phyloP scores from a whole-genome alignment of 2,888 invertebrate species.

The Timema podura region DNA sequence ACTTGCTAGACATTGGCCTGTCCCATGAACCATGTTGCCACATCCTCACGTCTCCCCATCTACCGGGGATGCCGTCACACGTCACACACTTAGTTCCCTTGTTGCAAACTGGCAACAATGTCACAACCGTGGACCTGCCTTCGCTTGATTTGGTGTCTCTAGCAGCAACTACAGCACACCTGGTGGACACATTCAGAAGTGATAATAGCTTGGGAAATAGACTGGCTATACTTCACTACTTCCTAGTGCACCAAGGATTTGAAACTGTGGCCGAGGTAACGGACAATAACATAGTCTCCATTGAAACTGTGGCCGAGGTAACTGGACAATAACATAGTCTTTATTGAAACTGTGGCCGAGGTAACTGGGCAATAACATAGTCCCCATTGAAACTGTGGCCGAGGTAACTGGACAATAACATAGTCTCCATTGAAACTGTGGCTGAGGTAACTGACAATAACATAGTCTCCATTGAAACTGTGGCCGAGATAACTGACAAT shows the following conservation, averaged over 20 bases:
- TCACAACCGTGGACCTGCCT: constrained; percentile 56
- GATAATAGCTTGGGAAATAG: constrained; percentile 59
- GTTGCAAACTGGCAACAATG: constrained; percentile 42
- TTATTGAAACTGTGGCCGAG: constrained; percentile 65
- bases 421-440: constrained; percentile 54
- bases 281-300: background rate
- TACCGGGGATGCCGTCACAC: constrained; percentile 56
- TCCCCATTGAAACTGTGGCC: constrained; percentile 58
- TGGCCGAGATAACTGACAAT: constrained; percentile 58
- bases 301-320: constrained; percentile 70
- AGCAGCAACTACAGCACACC: constrained; percentile 59
- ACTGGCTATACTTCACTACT: constrained; percentile 76
- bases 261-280: constrained; percentile 68
- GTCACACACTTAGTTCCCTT: constrained; percentile 66
- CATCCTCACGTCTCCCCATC: constrained; percentile 56
- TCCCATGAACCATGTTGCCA: constrained; percentile 82
- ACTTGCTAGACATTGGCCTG: constrained; percentile 77
- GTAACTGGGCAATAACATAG: constrained; percentile 43
- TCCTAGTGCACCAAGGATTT: constrained; percentile 69
- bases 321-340: constrained; percentile 25
- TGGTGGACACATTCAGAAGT: constrained; percentile 40
- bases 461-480: constrained; percentile 51
- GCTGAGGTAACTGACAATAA: constrained; percentile 55
- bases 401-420: constrained; percentile 51
- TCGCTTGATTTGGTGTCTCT: constrained; percentile 69